Evolutionary conservation across 53 echinoderm and acorn worm genomes (phyloP), one percentile per base, ranked within the genome.

Genomic region (Temnopleurus reevesii): DNA sequence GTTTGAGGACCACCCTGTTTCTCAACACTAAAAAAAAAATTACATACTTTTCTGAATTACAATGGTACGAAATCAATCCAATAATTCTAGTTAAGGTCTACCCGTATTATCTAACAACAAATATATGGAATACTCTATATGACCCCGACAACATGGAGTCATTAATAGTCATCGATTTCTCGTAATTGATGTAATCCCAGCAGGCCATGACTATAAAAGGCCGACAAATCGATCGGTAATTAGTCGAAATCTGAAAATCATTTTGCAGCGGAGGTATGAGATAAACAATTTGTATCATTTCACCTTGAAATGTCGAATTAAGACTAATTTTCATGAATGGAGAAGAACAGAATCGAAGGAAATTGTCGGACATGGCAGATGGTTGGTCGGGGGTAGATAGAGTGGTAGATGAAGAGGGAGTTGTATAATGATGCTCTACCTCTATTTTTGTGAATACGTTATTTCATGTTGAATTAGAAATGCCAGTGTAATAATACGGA

Each of bases 221-320:
- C n/a, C 45, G 45, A 24, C 77, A 45, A 43, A 77, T 77, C 77
- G 77, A 77, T 77, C 45, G 17, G 26, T 45, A 24, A 77, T 77
- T 46, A 77, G 43, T 6, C 0, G 46, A 45, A 45, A 77, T n/a
- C 17, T 5, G 45, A 45, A 63, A 77, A 43, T 77, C n/a, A 15
- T 66, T 66, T 35, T 33, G 38, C 71, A 35, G 29, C 33, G 34
- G 71, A 38, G 71, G 71, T 3, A 1, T 24, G 25, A 10, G 27
- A 58, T 58, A 27, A 27, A 58, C 27, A 58, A 27, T 58, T 21
- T 21, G 27, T 58, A 17, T 49, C 49, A 13, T 49, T 49, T 49
- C 12, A 49, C 17, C 49, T 49, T 17, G 49, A 49, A 17, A 49
- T 49, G 49, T 49, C 49, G 49, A n/a, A n/a, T n/a, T n/a, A n/a